Base-by-base conservation (phyloP, 2,113 vertebrate genomes). In the Amphiprion ocellaris region DNA sequence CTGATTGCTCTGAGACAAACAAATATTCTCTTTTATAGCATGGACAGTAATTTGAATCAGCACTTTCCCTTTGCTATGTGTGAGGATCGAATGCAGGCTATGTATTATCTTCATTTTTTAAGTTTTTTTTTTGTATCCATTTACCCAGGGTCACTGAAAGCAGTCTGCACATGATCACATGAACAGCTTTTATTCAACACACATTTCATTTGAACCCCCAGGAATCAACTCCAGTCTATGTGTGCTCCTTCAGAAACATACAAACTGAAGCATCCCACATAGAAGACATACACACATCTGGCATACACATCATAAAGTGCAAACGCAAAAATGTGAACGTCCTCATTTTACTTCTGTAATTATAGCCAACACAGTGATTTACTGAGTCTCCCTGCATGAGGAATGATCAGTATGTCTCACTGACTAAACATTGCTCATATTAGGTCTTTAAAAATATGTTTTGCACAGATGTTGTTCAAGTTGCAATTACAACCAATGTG, bases 1-100 rank as follows among this genome's bases (percentile, higher is more conserved):
- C 19, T 67, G 79, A 89, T 81, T 68, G 63, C 82, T 89, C 52
- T 5, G 58, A 86, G 90, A 87, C 82, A 74, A 83, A 77, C 73
- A 85, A 88, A 89, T 70, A 61, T 52, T 76, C 81, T 21, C 78
- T 83, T 69, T 67, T 56, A 80, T 41, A 49, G 77, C 69, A 17
- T 41, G 77, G 80, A 83, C 77, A 72, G 72, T 81, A 59, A 85
- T 87, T 79, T 80, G 54, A 79, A 78, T 82, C 71, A 1, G 30
- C 62, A 16, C 56, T 73, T 21, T 85, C 53, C 14, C 62, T 84
- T 16, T 54, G 59, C 49, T 46, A 3, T 41, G 64, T 83, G 66
- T 23, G 23, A 68, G 86, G 64, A 73, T 19, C 0, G 5, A 59
- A 66, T n/a, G 54, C 54, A 33, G 67, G 61, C 63, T 71, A 64